These are phyloP conservation scores for Sander lucioperca DNA, from an alignment of 2,113 vertebrate genomes.

Conservation along the genomic window DNA sequence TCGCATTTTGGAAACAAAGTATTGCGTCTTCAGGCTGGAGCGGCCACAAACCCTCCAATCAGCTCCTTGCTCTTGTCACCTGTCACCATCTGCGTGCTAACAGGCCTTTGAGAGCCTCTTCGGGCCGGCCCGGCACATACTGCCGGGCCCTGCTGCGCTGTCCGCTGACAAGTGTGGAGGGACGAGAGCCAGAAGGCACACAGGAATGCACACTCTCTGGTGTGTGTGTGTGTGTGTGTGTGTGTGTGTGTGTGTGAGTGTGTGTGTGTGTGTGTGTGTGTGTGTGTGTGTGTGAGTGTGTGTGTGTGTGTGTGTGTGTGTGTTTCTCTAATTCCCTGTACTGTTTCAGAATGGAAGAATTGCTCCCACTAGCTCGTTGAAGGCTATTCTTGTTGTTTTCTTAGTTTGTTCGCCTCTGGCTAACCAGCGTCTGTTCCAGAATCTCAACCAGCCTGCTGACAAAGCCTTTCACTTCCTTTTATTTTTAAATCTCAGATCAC, in stretches of 20 bases:
- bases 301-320: conserved; percentile 38
- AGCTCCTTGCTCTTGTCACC: conserved; percentile 76
- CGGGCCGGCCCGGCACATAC: conserved; percentile 63
- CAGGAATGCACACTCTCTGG: conserved; percentile 68
- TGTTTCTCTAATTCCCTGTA: conserved; percentile 22
- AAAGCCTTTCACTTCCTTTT: conserved; percentile 25
- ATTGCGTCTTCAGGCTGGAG: conserved; percentile 27
- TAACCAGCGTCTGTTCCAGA: conserved; percentile 37
- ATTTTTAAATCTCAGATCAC: conserved; percentile 1
- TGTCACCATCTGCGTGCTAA: conserved; percentile 82
- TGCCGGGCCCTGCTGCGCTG: conserved; percentile 67
- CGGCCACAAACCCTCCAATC: conserved; percentile 41
- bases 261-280: conserved; percentile 40
- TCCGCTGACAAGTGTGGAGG: conserved; percentile 82
- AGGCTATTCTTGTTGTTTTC: conserved; percentile 45
- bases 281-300: conserved; percentile 36
- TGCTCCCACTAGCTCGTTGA: conserved; percentile 34
- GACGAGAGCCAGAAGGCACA: conserved; percentile 81
- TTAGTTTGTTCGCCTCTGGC: conserved; percentile 41
- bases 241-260: conserved; percentile 32
- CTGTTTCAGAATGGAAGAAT: conserved; percentile 11
- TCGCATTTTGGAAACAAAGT: conserved; percentile 30
- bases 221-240: conserved; percentile 37
- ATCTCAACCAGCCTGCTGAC: conserved; percentile 26
- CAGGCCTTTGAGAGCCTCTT: conserved; percentile 82